These are phyloP conservation scores for Anomalospiza imberbis DNA, from an alignment of 2,797 vertebrate genomes.

Conservation along the genomic window DNA sequence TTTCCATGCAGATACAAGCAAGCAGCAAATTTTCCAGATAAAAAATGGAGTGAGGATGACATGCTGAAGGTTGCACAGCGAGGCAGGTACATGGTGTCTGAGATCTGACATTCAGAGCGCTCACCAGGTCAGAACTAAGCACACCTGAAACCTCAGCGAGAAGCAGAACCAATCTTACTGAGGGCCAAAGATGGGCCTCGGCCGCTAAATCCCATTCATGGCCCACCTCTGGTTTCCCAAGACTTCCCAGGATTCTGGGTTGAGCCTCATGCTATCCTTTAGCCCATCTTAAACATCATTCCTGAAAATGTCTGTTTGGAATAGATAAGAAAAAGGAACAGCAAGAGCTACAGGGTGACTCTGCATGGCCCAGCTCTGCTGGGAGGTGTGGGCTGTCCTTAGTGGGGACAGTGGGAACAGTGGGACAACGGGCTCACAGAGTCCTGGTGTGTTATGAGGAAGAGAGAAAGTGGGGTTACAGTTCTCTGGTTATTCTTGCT, in stretches of 20 bases:
- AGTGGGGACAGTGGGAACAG: not conserved
- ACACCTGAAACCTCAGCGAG: not conserved
- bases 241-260: not conserved
- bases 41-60: not conserved
- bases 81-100: accelerated
- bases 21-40: not conserved
- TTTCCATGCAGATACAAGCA: not conserved
- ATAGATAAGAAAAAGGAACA: not conserved
- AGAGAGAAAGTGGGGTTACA: not conserved
- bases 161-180: not conserved
- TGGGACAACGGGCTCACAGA: not conserved
- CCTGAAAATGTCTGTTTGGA: not conserved
- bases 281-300: not conserved
- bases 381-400: not conserved
- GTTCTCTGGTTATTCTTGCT: not conserved
- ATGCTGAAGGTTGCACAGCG: not conserved
- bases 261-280: not conserved
- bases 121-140: accelerated
- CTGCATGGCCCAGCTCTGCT: not conserved
- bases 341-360: not conserved
- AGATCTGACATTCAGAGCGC: not conserved
- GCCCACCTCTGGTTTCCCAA: not conserved
- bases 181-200: not conserved
- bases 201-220: not conserved
- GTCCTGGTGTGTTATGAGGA: accelerated